These are phyloP conservation scores for Corvus moneduloides DNA, from an alignment of 2,113 vertebrate genomes.

Conservation along the genomic window DNA sequence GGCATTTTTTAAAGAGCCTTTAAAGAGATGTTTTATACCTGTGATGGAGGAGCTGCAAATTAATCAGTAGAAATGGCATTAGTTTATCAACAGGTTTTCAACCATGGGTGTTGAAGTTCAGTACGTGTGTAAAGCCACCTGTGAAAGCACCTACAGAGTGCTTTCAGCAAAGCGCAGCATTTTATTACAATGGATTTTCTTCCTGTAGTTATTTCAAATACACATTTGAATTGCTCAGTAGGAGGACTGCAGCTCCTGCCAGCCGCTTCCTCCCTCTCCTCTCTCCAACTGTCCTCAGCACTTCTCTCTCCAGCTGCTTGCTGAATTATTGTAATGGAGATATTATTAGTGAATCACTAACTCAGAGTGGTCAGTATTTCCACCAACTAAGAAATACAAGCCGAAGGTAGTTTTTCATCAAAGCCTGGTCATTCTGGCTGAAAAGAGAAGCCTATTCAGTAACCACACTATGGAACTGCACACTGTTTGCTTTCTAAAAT, in stretches of 20 bases:
- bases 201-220: not conserved
- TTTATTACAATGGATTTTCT: not conserved
- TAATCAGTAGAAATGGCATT: not conserved
- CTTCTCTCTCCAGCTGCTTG: not conserved
- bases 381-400: not conserved
- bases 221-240: not conserved
- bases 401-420: slow-evolving; percentile 24
- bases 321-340: slow-evolving; percentile 24
- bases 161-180: not conserved
- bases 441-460: slow-evolving; percentile 25
- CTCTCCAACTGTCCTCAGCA: not conserved
- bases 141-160: not conserved
- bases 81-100: not conserved
- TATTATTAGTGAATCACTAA: not conserved
- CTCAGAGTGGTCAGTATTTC: not conserved
- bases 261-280: not conserved
- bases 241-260: not conserved
- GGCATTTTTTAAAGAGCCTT: not conserved
- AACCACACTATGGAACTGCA: not conserved
- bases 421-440: not conserved
- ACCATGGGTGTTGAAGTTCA: not conserved
- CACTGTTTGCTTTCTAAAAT: slow-evolving; percentile 18
- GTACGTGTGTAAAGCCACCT: not conserved
- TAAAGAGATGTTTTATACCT: not conserved
- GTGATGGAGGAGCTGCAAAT: not conserved